Conservation (phyloP, 2,888 invertebrate species). For the Phyllotreta cruciferae region DNA sequence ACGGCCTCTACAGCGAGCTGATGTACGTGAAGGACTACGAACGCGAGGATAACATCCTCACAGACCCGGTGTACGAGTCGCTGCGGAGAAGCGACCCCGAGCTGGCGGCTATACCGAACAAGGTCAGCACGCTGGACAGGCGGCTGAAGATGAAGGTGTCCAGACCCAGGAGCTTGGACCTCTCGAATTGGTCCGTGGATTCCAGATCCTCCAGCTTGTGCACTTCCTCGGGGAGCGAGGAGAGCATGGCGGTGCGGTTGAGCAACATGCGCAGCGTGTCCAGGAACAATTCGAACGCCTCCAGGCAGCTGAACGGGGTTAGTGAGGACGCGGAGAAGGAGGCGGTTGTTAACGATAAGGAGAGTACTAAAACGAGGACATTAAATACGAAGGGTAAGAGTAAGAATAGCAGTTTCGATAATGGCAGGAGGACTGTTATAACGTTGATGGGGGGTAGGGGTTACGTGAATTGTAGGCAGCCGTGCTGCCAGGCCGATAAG, state of each 20-base stretch:
- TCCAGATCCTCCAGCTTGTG: conserved; percentile 75
- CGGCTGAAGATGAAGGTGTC: conserved; percentile 83
- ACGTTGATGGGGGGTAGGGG: conserved; percentile 89
- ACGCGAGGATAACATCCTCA: conserved; percentile 75
- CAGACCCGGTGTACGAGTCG: conserved; percentile 77
- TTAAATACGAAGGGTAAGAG: conserved; percentile 45
- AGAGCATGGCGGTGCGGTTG: conserved; percentile 75
- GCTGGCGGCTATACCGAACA: conserved; percentile 80
- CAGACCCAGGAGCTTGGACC: conserved; percentile 79
- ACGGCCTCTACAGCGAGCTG: conserved; percentile 87
- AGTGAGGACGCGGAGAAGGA: conserved; percentile 47
- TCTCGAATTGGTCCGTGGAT: conserved; percentile 89
- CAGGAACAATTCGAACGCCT: conserved; percentile 78
- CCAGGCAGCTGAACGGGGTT: conserved; percentile 65
- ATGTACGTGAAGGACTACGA: conserved; percentile 90
- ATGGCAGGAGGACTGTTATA: conserved; percentile 75
- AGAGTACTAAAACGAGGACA: conserved; percentile 46
- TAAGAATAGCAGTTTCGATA: conserved; percentile 46
- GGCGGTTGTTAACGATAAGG: conserved; percentile 38
- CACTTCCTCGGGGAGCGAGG: conserved; percentile 87
- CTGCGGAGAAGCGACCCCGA: conserved; percentile 84
- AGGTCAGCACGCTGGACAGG: conserved; percentile 82
- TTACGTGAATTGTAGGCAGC: conserved; percentile 85
- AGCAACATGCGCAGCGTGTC: conserved; percentile 70
- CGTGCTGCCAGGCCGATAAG: conserved; percentile 68